These are phyloP conservation scores for Silurus asotus DNA, from an alignment of 2,113 vertebrate species.

Conservation along the genomic window DNA sequence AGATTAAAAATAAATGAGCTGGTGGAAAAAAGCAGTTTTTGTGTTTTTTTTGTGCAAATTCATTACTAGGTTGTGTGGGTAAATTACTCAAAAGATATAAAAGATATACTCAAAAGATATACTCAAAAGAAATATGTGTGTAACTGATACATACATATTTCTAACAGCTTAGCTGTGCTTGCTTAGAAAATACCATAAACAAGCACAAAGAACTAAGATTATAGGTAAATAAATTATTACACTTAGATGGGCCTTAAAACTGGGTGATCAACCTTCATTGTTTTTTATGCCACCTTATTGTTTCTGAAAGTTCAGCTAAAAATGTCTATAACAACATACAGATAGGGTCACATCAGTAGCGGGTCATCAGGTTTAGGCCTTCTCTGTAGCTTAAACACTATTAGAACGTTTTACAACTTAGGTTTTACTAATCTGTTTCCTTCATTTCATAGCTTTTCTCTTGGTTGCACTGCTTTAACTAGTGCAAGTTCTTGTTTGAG, in stretches of 20 bases:
- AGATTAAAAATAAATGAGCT: not conserved
- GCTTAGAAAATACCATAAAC: not conserved
- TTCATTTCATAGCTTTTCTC: too few species aligned
- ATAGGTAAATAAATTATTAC: not conserved
- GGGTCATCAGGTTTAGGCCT: too few species aligned
- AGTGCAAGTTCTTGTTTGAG: too few species aligned
- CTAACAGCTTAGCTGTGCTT: not conserved
- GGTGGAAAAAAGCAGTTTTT: not conserved
- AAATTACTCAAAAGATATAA: too few species aligned
- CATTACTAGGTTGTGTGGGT: not conserved
- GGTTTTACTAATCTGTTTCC: too few species aligned
- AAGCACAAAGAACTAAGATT: not conserved
- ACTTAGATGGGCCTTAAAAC: not conserved
- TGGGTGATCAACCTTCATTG: not conserved
- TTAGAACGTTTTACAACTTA: too few species aligned
- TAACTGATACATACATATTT: not conserved
- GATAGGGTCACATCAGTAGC: not conserved
- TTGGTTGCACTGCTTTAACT: too few species aligned
- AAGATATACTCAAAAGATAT: too few species aligned
- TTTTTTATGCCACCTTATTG: not conserved
- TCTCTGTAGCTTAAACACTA: too few species aligned
- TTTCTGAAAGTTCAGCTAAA: not conserved
- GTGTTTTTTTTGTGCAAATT: too few species aligned
- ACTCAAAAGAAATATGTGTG: too few species aligned
- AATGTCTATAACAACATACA: not conserved